Percentiles rank a stretch among this genome's conserved stretches.
phyloP scores from a whole-genome alignment of 2,888 invertebrate genomes.

The Blastobasis adustella region DNA sequence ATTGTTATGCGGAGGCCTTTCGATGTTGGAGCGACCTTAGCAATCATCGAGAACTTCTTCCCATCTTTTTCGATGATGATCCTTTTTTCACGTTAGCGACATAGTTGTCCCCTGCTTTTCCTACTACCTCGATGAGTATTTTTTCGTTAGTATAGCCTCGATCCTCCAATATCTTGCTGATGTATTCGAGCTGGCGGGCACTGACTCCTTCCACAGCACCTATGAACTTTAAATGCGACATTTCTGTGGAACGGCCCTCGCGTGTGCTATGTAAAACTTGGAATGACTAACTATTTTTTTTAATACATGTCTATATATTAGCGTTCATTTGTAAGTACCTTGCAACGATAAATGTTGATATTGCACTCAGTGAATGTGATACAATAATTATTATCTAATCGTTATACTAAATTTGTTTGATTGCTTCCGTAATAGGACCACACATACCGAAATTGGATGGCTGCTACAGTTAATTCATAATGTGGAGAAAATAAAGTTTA shows the following conservation, averaged over 20 bases:
- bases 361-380: too few species aligned
- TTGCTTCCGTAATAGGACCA: too few species aligned
- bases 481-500: too few species aligned
- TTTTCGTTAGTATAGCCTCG: conserved; percentile 23
- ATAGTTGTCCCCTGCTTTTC: conserved; percentile 31
- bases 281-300: too few species aligned
- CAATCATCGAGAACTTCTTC: conserved; percentile 22
- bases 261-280: too few species aligned
- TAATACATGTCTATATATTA: too few species aligned
- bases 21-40: conserved; percentile 24
- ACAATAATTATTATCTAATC: too few species aligned
- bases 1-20: conserved; percentile 13
- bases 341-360: too few species aligned
- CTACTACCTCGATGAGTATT: conserved; percentile 23
- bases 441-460: too few species aligned
- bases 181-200: conserved; percentile 26
- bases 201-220: conserved; percentile 25
- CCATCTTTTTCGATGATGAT: conserved; percentile 22
- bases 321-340: too few species aligned
- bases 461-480: too few species aligned
- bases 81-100: conserved; percentile 23
- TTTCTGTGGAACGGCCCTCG: background rate
- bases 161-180: conserved; percentile 26
- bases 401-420: too few species aligned
- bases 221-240: conserved; percentile 21